Evolutionary conservation across 2,797 vertebrate genomes (phyloP), one percentile per base, ranked within the genome.

Genomic region (Falco biarmicus): DNA sequence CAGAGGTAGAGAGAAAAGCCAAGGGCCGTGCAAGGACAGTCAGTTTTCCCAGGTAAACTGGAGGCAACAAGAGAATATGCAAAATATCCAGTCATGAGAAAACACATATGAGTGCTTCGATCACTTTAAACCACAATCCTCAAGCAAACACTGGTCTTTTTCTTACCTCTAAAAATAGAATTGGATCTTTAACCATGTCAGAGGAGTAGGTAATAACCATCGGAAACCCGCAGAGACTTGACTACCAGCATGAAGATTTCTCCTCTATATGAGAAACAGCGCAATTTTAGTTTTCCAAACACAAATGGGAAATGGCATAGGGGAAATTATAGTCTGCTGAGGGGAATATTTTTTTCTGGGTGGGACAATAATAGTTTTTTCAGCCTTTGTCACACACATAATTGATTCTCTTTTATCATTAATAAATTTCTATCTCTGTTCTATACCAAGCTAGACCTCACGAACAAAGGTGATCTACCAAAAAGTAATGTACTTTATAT

Each of bases 141-240:
- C 69, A 82, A 89, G 61, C 26, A 94, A 95, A 90, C 66, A 32
- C 56, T 41, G 70, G 43, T 34, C 37, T 51, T 81, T 81, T 90
- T 71, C 75, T 89, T 88, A 47, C 50, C 56, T 81, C 63, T 90
- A 78, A 93, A 96, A 97, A 76, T 73, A 95, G 61, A 94, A 34
- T 34, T 6, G 70, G 47, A 82, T 90, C 70, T 90, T 85, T 74
- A 89, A 76, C 74, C 41, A 11, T 10, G 4, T 71, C 81, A 89
- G 85, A 90, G 59, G 37, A 92, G 60, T 39, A 94, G 77, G 89
- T 89, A 87, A 90, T 77, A 92, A 92, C 51, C 83, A 84, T 61
- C 45, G 91, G 63, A 50, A 87, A 63, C 61, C 54, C 85, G 32
- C 24, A 77, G 91, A 82, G 91, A 59, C n/a, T 47, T 47, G 26